Conservation (phyloP, 2,888 invertebrate species). For the Trissolcus brochymenae region DNA sequence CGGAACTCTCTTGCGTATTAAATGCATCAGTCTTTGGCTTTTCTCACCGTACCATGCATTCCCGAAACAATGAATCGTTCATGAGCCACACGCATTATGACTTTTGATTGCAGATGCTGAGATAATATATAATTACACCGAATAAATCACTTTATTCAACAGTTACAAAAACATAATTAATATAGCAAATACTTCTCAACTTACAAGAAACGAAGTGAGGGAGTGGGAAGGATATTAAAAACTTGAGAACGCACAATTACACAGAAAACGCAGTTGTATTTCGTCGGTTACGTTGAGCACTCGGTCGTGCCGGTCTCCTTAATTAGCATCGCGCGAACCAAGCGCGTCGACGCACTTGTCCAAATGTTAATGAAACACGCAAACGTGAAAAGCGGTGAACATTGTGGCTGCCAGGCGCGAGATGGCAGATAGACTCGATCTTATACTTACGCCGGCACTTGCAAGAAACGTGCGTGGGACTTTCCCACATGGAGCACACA, state of each 20-base stretch:
- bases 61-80: conserved; percentile 39
- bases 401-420: conserved; percentile 39
- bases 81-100: conserved; percentile 32
- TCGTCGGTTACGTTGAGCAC: conserved; percentile 28
- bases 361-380: conserved; percentile 51
- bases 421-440: conserved; percentile 43
- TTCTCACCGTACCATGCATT: conserved; percentile 40
- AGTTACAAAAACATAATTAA: conserved; percentile 44
- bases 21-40: conserved; percentile 26
- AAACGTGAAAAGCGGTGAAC: conserved; percentile 12
- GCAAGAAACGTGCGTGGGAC: conserved; percentile 46
- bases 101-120: conserved; percentile 41
- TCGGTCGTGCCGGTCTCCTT: conserved; percentile 31
- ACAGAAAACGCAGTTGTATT: conserved; percentile 40
- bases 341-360: conserved; percentile 51
- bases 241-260: conserved; percentile 19
- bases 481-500: conserved; percentile 51
- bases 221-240: neutral
- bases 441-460: conserved; percentile 25
- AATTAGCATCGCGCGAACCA: conserved; percentile 49
- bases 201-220: conserved; percentile 15
- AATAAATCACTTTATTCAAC: conserved; percentile 53
- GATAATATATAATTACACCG: conserved; percentile 51
- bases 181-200: conserved; percentile 40
- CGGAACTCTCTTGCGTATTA: conserved; percentile 13